A percentile compares a stretch with the other conserved stretches of the same genome.
phyloP scores from a whole-genome alignment of 2,888 invertebrate species.

The Orchesellides sinensis region DNA sequence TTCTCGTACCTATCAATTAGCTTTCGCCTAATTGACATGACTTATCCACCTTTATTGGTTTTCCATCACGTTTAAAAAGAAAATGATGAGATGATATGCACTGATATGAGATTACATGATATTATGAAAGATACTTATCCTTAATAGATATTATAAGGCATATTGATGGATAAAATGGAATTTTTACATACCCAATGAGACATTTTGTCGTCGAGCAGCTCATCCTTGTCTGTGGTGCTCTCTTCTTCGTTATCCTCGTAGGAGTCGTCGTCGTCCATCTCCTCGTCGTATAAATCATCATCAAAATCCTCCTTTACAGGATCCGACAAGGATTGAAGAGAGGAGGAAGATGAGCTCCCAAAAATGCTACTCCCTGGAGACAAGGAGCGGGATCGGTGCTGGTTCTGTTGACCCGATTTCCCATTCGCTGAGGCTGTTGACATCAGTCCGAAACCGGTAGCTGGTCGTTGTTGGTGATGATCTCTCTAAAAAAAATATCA shows the following conservation, averaged over 20 bases:
- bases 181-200: constrained; percentile 66
- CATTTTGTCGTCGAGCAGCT: constrained; percentile 67
- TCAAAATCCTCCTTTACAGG: constrained; percentile 53
- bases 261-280: constrained; percentile 64
- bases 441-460: neutral
- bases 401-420: constrained; percentile 25
- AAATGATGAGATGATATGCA: too few relatives aligned
- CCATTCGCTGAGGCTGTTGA: neutral
- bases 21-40: constrained; percentile 7
- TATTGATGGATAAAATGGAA: neutral
- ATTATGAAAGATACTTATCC: neutral
- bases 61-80: too few relatives aligned
- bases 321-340: neutral
- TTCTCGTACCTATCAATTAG: neutral
- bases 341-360: constrained; percentile 11
- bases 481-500: neutral
- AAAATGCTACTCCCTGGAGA: neutral
- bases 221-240: constrained; percentile 40
- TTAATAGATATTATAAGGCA: neutral
- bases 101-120: too few relatives aligned
- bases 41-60: neutral
- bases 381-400: neutral
- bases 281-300: constrained; percentile 52
- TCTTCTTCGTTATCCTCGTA: constrained; percentile 67
- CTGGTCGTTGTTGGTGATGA: constrained; percentile 1